Percentiles rank a stretch among this genome's conserved stretches.
Evolutionary conservation across 2,888 invertebrate species (phyloP).

Genomic region (Cataglyphis cursor): DNA sequence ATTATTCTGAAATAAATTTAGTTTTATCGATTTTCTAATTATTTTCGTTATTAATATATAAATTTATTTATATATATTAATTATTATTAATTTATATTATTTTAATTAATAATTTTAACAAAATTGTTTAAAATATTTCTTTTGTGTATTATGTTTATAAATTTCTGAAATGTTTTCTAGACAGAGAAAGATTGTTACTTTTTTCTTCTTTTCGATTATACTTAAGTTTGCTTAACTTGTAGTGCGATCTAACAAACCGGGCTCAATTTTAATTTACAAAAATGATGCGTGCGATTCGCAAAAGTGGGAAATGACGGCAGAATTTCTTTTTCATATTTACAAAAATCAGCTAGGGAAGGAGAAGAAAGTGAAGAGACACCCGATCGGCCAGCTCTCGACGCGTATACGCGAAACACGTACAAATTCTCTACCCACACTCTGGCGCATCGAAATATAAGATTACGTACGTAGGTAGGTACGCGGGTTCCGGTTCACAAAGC

Average conservation of each 20-base stretch:
- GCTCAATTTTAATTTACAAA: not conserved
- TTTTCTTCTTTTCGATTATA: not conserved
- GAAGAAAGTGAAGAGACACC: slow-evolving; percentile 26
- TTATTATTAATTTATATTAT: not conserved
- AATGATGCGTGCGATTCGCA: not conserved
- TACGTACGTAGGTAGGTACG: slow-evolving; percentile 59
- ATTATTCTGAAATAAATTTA: not conserved
- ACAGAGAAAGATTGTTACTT: not conserved
- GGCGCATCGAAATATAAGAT: slow-evolving; percentile 51
- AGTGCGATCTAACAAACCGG: not conserved
- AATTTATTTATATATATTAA: not conserved
- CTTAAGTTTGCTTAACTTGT: not conserved
- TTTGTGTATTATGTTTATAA: not conserved
- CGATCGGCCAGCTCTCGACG: not conserved
- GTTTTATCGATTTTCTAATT: not conserved
- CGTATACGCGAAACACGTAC: slow-evolving; percentile 55
- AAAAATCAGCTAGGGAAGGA: slow-evolving; percentile 67
- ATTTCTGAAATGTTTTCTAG: not conserved
- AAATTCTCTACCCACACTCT: slow-evolving; percentile 31
- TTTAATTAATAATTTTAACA: no score
- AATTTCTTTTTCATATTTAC: slow-evolving; percentile 71
- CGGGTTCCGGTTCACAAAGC: slow-evolving; percentile 84
- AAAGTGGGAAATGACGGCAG: not conserved
- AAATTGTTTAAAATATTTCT: no score
- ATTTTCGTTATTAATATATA: not conserved